Percentiles rank a stretch among this genome's conserved stretches.
Evolutionary conservation across 1,140 invertebrate species (phyloP).

Genomic region (Plectrocnemia conspersa): DNA sequence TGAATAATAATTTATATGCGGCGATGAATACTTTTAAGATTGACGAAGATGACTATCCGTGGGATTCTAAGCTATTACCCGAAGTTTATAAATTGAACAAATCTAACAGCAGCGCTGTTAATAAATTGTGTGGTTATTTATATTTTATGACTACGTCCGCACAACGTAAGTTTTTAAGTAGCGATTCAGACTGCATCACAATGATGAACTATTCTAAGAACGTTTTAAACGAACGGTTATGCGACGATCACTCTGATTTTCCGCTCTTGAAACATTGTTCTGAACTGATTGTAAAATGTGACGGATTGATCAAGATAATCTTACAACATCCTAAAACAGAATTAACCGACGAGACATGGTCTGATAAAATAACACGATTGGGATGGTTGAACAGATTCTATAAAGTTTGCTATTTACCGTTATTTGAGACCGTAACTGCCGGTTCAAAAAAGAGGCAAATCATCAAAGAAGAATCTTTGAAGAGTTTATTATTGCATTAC

Average conservation of each 20-base stretch:
- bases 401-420: slow-evolving; percentile 37
- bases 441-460: slow-evolving; percentile 41
- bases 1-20: slow-evolving; percentile 8
- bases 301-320: slow-evolving; percentile 38
- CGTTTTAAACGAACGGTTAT: slow-evolving; percentile 39
- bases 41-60: slow-evolving; percentile 20
- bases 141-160: slow-evolving; percentile 40
- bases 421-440: slow-evolving; percentile 37
- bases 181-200: slow-evolving; percentile 35
- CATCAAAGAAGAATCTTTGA: slow-evolving; percentile 44
- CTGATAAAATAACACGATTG: too few species aligned
- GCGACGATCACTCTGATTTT: slow-evolving; percentile 48
- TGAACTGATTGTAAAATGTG: slow-evolving; percentile 32
- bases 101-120: slow-evolving; percentile 26
- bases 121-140: slow-evolving; percentile 38
- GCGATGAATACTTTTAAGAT: neutral
- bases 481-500: slow-evolving; percentile 49
- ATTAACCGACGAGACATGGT: too few species aligned
- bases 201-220: slow-evolving; percentile 44
- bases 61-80: slow-evolving; percentile 23
- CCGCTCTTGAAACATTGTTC: slow-evolving; percentile 50
- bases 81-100: slow-evolving; percentile 15
- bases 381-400: slow-evolving; percentile 51
- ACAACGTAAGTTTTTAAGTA: slow-evolving; percentile 12
- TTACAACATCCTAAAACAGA: too few species aligned